phyloP scores from a whole-genome alignment of 2,113 vertebrate genomes.

The Origma solitaria region DNA sequence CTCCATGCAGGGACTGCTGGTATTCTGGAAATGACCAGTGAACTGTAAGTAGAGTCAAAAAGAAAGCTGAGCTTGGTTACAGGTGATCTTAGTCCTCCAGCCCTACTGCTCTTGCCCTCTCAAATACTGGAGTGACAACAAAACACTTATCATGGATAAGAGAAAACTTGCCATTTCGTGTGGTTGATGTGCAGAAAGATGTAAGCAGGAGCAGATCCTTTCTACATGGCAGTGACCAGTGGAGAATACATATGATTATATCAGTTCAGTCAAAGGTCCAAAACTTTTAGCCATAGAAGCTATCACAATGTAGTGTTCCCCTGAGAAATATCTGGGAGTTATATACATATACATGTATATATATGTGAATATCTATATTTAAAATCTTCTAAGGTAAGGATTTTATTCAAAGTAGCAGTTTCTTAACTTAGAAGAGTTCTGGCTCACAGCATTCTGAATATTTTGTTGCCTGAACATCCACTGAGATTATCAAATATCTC shows the following conservation, averaged over 20 bases:
- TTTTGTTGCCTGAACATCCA: background rate
- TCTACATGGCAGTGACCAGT: background rate
- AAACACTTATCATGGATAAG: background rate
- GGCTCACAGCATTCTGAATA: background rate
- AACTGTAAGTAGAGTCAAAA: background rate
- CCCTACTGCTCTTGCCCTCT: background rate
- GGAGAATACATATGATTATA: background rate
- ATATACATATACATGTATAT: background rate
- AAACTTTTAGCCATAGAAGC: background rate
- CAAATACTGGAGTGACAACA: background rate
- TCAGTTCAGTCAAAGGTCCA: background rate
- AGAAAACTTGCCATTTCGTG: background rate
- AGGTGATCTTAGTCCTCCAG: background rate
- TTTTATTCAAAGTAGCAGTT: background rate
- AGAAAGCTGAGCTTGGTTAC: background rate
- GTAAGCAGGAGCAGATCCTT: background rate
- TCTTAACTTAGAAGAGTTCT: background rate
- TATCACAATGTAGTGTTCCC: background rate
- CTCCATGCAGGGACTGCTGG: background rate
- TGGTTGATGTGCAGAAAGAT: background rate
- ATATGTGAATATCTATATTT: background rate
- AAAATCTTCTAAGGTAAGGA: background rate
- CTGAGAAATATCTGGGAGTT: background rate
- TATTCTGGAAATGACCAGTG: background rate
- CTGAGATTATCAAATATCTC: background rate